These are phyloP conservation scores for Leucophenga varia DNA, from an alignment of 1,140 invertebrate species.

Conservation along the genomic window DNA sequence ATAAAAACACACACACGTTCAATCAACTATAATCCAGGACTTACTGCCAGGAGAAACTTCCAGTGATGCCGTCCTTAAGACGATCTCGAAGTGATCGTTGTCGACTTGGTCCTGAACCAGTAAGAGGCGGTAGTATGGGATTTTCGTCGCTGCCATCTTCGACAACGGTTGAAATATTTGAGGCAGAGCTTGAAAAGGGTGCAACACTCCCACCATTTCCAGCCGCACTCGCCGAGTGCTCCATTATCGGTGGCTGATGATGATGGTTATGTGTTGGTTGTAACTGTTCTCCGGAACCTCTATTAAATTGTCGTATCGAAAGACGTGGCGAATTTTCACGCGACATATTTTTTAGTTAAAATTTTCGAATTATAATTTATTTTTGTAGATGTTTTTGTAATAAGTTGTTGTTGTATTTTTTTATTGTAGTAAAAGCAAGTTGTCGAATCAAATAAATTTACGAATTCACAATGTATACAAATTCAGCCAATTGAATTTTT, in stretches of 20 bases:
- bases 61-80: constrained; percentile 72
- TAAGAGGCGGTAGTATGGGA: constrained; percentile 43
- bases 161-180: constrained; percentile 44
- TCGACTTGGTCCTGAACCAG: constrained; percentile 64
- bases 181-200: constrained; percentile 45
- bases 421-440: too few species aligned
- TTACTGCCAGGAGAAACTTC: constrained; percentile 76
- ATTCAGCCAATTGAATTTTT: too few species aligned
- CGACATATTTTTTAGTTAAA: too few species aligned
- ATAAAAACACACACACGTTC: constrained; percentile 4
- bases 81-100: constrained; percentile 70
- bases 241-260: constrained; percentile 46
- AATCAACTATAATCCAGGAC: constrained; percentile 55
- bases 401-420: constrained; percentile 9
- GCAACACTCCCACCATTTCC: constrained; percentile 6
- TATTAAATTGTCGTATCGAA: too few species aligned
- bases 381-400: constrained; percentile 6
- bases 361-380: constrained; percentile 21
- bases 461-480: too few species aligned
- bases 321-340: constrained; percentile 54
- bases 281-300: too few species aligned
- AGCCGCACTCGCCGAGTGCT: constrained; percentile 32
- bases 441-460: too few species aligned
- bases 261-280: constrained; percentile 25
- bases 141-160: constrained; percentile 37